These are phyloP conservation scores for Dasyornis broadbenti DNA, from an alignment of 2,113 vertebrate genomes.

Conservation along the genomic window DNA sequence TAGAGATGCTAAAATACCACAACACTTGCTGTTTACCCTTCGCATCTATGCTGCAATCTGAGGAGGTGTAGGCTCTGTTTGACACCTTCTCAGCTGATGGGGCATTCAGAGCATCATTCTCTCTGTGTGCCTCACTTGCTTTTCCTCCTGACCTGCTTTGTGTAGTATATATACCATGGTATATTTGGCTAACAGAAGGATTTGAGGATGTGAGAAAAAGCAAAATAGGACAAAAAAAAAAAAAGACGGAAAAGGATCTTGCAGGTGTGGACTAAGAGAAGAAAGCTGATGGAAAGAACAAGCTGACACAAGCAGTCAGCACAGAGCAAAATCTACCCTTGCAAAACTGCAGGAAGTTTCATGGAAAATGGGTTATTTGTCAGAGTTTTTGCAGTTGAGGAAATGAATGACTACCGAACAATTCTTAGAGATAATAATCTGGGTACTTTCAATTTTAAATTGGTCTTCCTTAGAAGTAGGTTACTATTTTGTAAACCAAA, in stretches of 20 bases:
- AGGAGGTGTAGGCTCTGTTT: neutral
- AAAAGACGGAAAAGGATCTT: neutral
- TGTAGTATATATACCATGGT: neutral
- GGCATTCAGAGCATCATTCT: neutral
- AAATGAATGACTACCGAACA: neutral
- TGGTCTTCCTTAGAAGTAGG: neutral
- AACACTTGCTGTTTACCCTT: neutral
- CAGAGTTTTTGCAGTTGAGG: neutral
- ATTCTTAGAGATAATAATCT: neutral
- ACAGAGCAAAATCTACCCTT: neutral
- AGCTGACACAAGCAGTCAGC: neutral
- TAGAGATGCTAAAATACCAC: neutral
- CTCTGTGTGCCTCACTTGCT: neutral
- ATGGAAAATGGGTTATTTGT: neutral
- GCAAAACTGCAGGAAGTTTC: neutral
- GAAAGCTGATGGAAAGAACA: neutral
- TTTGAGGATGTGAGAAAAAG: neutral
- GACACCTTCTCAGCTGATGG: neutral
- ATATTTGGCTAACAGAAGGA: neutral
- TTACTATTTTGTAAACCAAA: neutral
- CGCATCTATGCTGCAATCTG: neutral
- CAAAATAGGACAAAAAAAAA: neutral
- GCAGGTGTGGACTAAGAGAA: neutral
- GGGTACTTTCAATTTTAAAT: neutral
- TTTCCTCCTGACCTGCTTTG: neutral